These are phyloP conservation scores for Mustelus asterias DNA, from an alignment of 2,113 vertebrate genomes.

Conservation along the genomic window DNA sequence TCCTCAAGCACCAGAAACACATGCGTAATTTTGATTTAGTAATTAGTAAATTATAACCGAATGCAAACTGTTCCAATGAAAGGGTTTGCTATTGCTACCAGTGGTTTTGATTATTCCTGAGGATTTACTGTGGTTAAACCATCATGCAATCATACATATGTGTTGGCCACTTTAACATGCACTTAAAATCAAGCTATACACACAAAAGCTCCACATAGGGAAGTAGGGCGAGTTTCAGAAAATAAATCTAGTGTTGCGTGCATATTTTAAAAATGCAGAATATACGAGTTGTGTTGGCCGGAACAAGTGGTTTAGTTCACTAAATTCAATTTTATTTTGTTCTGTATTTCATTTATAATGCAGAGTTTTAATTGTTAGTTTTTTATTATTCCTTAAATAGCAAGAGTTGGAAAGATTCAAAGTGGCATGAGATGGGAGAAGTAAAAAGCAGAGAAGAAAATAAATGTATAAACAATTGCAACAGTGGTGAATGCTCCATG, in stretches of 20 bases:
- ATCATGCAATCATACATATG: background rate
- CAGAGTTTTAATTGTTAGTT: background rate
- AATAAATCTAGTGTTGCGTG: background rate
- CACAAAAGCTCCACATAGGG: background rate
- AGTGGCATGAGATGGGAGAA: background rate
- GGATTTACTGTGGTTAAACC: background rate
- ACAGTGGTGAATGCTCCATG: background rate
- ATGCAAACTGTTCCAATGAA: background rate
- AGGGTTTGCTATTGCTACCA: background rate
- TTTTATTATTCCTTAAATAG: background rate
- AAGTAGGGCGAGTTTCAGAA: background rate
- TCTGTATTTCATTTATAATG: background rate
- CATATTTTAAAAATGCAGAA: background rate
- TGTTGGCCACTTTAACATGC: background rate
- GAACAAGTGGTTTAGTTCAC: background rate
- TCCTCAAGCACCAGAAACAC: background rate
- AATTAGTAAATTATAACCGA: background rate
- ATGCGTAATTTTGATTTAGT: background rate
- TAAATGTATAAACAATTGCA: background rate
- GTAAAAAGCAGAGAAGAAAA: background rate
- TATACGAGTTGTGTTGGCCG: background rate
- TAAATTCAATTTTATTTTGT: background rate
- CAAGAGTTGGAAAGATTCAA: background rate
- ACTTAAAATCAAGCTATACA: background rate
- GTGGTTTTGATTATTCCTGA: background rate